Evolutionary conservation across 2,888 invertebrate genomes (phyloP).

Genomic region (Nemotelus pantherinus): DNA sequence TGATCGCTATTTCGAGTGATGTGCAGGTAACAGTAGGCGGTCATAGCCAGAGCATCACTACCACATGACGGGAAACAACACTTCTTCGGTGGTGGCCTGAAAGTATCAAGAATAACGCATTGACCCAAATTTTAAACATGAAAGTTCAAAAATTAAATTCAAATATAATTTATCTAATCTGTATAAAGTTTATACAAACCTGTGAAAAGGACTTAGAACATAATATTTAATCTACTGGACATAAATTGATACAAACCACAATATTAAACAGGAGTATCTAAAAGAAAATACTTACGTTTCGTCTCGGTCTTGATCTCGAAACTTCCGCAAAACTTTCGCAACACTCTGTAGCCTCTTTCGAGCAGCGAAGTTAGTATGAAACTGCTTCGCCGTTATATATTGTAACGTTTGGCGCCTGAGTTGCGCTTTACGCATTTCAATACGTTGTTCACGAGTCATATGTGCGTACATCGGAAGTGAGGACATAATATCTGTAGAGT

Average conservation of each 20-base stretch:
- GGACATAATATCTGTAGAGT: slow-evolving; percentile 53
- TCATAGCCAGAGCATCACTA: slow-evolving; percentile 63
- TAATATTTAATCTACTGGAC: too few species aligned
- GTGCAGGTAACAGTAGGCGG: slow-evolving; percentile 84
- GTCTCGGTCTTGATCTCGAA: slow-evolving; percentile 55
- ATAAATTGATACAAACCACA: too few species aligned
- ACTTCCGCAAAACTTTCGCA: slow-evolving; percentile 60
- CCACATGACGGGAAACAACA: slow-evolving; percentile 59
- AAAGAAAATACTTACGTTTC: slow-evolving; percentile 54
- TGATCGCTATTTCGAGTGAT: slow-evolving; percentile 88
- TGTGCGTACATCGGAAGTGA: slow-evolving; percentile 51
- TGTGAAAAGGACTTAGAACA: too few species aligned
- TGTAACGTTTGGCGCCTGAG: slow-evolving; percentile 62
- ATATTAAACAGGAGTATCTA: too few species aligned
- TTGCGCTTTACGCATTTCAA: slow-evolving; percentile 59
- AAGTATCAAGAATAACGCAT: background rate
- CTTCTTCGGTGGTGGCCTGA: slow-evolving; percentile 55
- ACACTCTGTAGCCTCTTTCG: slow-evolving; percentile 60
- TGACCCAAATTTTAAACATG: too few species aligned
- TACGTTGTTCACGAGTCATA: slow-evolving; percentile 61
- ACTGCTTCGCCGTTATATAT: slow-evolving; percentile 58
- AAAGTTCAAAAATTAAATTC: too few species aligned
- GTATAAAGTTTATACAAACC: too few species aligned
- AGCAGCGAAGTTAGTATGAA: slow-evolving; percentile 59
- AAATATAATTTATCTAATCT: too few species aligned